A percentile compares a stretch with the other conserved stretches of the same genome.
These are phyloP conservation scores for Psix sp. DNA, from an alignment of 1,140 invertebrate genomes.

Conservation along the genomic window DNA sequence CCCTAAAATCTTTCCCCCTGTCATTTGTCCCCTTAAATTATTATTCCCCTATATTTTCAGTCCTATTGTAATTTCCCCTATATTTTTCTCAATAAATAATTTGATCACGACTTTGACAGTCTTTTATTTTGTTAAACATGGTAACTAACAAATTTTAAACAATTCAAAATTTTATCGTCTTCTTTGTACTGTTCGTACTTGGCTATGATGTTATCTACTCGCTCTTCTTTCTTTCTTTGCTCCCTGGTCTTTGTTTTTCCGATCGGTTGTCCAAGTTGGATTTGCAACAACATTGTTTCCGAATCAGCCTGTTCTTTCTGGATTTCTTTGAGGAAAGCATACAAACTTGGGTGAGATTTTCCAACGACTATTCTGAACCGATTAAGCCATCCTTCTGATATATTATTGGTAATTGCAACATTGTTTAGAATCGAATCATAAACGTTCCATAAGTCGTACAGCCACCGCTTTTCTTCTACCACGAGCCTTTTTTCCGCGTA, in stretches of 20 bases:
- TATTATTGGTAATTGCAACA: conserved; percentile 14
- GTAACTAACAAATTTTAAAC: neutral
- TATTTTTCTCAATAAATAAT: too few species aligned
- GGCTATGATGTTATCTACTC: neutral
- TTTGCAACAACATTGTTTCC: conserved; percentile 12
- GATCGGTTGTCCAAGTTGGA: neutral
- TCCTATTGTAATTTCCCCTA: too few species aligned
- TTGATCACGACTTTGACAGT: too few species aligned
- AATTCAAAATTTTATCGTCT: conserved; percentile 6
- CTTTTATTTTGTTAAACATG: too few species aligned
- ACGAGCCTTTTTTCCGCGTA: conserved; percentile 14
- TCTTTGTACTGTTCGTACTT: conserved; percentile 10
- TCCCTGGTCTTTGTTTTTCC: conserved; percentile 2
- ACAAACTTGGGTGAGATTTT: conserved; percentile 17
- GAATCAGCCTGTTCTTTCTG: conserved; percentile 22
- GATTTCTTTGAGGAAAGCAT: conserved; percentile 19
- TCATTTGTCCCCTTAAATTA: too few species aligned
- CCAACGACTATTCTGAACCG: conserved; percentile 12
- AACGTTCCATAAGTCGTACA: conserved; percentile 9
- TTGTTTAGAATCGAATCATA: conserved; percentile 14
- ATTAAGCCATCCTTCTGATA: conserved; percentile 18
- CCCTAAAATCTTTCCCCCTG: too few species aligned
- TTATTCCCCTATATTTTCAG: too few species aligned
- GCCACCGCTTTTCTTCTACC: conserved; percentile 10
- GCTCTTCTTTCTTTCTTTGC: conserved; percentile 3